Evolutionary conservation across 92 coral and sea anemone species (phyloP).

Genomic region (Heteractis magnifica): DNA sequence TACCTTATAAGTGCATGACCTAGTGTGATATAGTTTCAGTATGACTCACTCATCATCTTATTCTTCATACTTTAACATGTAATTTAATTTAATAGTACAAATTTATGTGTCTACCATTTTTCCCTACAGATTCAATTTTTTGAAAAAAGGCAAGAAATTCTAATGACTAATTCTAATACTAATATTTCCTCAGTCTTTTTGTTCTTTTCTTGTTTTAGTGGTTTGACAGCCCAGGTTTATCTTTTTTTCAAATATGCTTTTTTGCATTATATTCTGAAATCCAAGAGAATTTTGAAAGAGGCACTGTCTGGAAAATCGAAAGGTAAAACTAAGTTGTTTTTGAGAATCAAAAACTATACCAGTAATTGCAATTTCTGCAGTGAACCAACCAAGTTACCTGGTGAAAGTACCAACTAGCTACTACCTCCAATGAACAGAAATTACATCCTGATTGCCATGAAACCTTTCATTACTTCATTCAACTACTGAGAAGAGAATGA

Average conservation of each 20-base stretch:
- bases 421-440: neutral
- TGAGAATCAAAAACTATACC: too few relatives aligned
- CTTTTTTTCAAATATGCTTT: too few relatives aligned
- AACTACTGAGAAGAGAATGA: neutral
- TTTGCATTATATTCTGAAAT: too few relatives aligned
- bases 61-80: constrained; percentile 1
- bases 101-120: neutral
- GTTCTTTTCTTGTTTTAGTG: too few relatives aligned
- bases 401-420: neutral
- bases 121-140: neutral
- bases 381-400: too few relatives aligned
- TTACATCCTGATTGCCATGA: neutral
- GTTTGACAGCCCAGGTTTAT: too few relatives aligned
- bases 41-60: neutral
- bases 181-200: too few relatives aligned
- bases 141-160: neutral
- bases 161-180: too few relatives aligned
- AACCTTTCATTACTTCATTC: neutral
- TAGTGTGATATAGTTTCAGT: constrained; percentile 19
- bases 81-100: neutral
- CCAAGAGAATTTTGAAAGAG: too few relatives aligned
- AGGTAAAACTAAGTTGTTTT: too few relatives aligned
- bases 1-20: constrained; percentile 26
- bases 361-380: too few relatives aligned
- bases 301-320: too few relatives aligned